Base-by-base conservation (phyloP, 64 coral and sea anemone species). In the Pachyseris speciosa region DNA sequence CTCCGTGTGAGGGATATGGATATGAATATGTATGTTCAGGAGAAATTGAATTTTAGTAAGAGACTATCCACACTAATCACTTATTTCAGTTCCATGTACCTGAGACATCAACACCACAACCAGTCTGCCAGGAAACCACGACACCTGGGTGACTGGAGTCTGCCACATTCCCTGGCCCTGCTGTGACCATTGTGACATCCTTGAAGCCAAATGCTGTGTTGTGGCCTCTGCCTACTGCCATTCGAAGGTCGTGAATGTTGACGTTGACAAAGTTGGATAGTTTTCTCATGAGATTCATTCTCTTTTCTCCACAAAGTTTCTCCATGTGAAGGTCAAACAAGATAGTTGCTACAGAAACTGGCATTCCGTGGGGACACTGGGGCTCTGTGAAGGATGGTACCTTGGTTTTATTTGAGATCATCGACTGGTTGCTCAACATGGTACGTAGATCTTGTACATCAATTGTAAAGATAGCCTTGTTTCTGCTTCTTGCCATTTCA, bases 41-140 rank as follows among this genome's bases (percentile, higher is more conserved):
- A n/a, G n/a, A n/a, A n/a, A n/a, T n/a, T n/a, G n/a, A n/a, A n/a
- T n/a, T n/a, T n/a, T n/a, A n/a, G n/a, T n/a, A n/a, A n/a, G n/a
- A n/a, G n/a, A n/a, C n/a, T n/a, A n/a, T n/a, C n/a, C n/a, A n/a
- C n/a, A n/a, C n/a, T n/a, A n/a, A n/a, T n/a, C n/a, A n/a, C 4
- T 25, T n/a, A 42, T 17, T 76, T 31, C 72, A 26, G 36, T 16
- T n/a, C 19, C 8, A 42, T 50, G 58, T 43, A 97, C 95, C 95
- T 93, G 81, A 50, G 6, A 93, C 66, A 27, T 81, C 71, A 72
- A 90, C 85, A 13, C 91, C 95, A 81, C 95, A 97, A 64, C 91
- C 91, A 29, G 94, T 80, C 59, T 80, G 78, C 95, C 95, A 97
- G 5, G 95, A 97, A 72, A 97, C 27, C 7, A 72, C 95, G 64